Percentiles rank a stretch among this genome's conserved stretches.
Evolutionary conservation across 2,797 vertebrate genomes (phyloP).

Genomic region (Bucorvus abyssinicus): DNA sequence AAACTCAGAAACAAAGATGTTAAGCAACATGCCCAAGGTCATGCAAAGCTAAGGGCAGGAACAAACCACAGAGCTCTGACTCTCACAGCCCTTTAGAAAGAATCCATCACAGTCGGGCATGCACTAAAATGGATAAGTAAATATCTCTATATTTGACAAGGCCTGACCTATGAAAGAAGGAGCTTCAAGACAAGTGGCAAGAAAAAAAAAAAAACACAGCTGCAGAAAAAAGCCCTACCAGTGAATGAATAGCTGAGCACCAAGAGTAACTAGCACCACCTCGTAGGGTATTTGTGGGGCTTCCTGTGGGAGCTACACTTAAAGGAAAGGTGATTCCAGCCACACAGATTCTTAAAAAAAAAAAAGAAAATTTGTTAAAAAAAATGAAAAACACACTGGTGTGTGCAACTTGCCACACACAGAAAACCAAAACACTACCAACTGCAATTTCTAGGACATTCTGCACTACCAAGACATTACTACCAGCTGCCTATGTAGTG

Average conservation of each 20-base stretch:
- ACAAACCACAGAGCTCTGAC: neutral
- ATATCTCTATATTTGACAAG: conserved; percentile 29
- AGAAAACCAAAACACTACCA: conserved; percentile 16
- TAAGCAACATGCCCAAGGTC: conserved; percentile 57
- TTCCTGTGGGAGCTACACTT: neutral
- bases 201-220: conserved; percentile 34
- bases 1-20: conserved; percentile 38
- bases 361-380: neutral
- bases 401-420: neutral
- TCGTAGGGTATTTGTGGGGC: neutral
- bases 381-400: neutral
- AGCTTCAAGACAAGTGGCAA: conserved; percentile 36
- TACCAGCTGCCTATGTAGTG: conserved; percentile 53
- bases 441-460: conserved; percentile 50
- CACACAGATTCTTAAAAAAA: neutral
- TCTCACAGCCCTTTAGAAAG: conserved; percentile 13
- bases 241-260: neutral
- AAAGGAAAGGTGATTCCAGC: neutral
- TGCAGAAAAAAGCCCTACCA: conserved; percentile 19
- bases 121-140: conserved; percentile 43
- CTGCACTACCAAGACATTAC: conserved; percentile 23
- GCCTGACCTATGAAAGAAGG: conserved; percentile 48
- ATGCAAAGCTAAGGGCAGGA: conserved; percentile 37
- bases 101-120: neutral
- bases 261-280: neutral